A percentile compares a stretch with the other conserved stretches of the same genome.
Conservation (phyloP, 2,797 vertebrate genomes). For the Micrastur ruficollis region DNA sequence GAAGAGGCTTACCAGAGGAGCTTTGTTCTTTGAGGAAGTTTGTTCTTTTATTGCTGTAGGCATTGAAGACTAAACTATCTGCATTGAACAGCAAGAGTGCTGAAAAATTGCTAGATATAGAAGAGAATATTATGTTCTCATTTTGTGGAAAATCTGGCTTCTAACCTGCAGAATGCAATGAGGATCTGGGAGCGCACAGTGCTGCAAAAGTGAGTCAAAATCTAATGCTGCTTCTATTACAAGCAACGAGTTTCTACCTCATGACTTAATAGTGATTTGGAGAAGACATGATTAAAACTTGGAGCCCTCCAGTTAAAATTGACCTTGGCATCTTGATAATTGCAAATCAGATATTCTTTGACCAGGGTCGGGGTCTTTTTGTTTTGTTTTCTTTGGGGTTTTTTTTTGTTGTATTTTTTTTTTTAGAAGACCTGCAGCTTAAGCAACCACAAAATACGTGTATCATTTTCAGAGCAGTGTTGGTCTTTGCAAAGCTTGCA, state of each 20-base stretch:
- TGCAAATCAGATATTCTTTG: not conserved
- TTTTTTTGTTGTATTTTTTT: not conserved
- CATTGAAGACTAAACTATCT: not conserved
- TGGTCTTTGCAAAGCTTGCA: not conserved
- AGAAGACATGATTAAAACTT: not conserved
- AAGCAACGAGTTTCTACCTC: not conserved
- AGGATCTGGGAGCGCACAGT: not conserved
- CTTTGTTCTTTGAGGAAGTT: not conserved
- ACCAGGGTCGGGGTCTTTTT: not conserved
- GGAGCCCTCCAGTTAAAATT: not conserved
- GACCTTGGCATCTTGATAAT: not conserved
- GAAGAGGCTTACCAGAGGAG: not conserved
- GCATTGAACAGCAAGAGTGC: not conserved
- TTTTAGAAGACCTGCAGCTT: not conserved
- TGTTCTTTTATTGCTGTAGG: not conserved
- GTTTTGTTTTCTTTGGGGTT: not conserved
- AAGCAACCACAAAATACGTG: rapidly evolving
- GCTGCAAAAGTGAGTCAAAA: not conserved
- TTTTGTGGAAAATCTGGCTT: not conserved
- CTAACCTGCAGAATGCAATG: not conserved
- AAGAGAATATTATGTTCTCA: not conserved
- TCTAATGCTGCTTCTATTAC: not conserved
- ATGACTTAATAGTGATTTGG: not conserved
- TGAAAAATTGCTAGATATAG: not conserved
- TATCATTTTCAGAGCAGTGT: not conserved